These are phyloP conservation scores for Brotula barbata DNA, from an alignment of 2,797 vertebrate species.

Conservation along the genomic window DNA sequence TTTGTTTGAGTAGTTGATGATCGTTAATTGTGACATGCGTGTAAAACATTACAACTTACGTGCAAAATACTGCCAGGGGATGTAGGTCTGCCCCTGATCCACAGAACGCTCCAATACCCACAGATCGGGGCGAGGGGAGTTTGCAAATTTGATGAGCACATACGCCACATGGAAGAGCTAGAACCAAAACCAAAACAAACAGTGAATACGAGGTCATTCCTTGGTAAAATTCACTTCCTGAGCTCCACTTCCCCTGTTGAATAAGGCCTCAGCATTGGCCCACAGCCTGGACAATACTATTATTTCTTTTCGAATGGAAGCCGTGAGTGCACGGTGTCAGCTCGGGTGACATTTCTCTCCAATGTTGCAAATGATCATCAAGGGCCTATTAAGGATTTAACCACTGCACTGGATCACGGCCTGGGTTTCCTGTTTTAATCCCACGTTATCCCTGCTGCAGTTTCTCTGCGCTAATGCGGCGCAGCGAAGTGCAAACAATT, in stretches of 20 bases:
- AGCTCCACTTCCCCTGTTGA: conserved; percentile 28
- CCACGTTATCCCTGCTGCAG: neutral
- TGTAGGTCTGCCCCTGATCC: conserved; percentile 88
- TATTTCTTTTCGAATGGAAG: conserved; percentile 48
- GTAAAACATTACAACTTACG: conserved; percentile 78
- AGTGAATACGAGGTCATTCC: conserved; percentile 45
- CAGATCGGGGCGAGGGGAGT: conserved; percentile 93
- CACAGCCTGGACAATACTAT: conserved; percentile 43
- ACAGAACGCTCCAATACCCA: conserved; percentile 92
- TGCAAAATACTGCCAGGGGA: conserved; percentile 95
- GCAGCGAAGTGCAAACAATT: conserved; percentile 1
- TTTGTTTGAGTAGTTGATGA: too few relatives aligned
- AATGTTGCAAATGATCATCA: conserved; percentile 8
- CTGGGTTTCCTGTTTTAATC: conserved; percentile 22
- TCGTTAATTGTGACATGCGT: too few relatives aligned
- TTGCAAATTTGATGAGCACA: conserved; percentile 94
- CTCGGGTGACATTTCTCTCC: conserved; percentile 13
- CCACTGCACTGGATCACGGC: neutral
- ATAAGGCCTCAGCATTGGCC: conserved; percentile 33
- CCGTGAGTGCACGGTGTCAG: conserved; percentile 19
- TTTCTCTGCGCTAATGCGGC: conserved; percentile 14
- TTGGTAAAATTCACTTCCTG: conserved; percentile 57
- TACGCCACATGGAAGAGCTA: conserved; percentile 95
- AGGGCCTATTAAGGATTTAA: conserved; percentile 16
- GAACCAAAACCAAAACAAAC: conserved; percentile 62